Percentiles rank a stretch among this genome's conserved stretches.
Evolutionary conservation across 2,888 invertebrate genomes (phyloP).

Genomic region (Drosophila hamatofila): DNA sequence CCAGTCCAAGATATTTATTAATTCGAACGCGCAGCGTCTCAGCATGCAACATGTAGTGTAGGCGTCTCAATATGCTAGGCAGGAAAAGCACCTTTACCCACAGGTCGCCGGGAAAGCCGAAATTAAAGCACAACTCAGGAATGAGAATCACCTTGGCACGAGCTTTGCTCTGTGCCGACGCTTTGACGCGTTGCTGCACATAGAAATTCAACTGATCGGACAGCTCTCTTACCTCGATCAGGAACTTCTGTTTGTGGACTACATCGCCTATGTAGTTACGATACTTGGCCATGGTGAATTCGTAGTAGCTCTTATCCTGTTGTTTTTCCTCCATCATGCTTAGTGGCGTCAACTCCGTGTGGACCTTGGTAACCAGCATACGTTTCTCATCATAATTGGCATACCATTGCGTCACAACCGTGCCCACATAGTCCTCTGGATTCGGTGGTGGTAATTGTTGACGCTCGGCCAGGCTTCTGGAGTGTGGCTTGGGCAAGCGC

Average conservation of each 20-base stretch:
- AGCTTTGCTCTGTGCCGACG: slow-evolving; percentile 77
- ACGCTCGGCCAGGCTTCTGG: slow-evolving; percentile 86
- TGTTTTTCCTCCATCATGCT: slow-evolving; percentile 89
- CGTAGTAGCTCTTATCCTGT: slow-evolving; percentile 87
- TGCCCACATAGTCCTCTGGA: slow-evolving; percentile 88
- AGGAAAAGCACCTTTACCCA: slow-evolving; percentile 94
- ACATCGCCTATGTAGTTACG: slow-evolving; percentile 86
- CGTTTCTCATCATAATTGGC: slow-evolving; percentile 86
- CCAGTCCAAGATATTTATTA: slow-evolving; percentile 74
- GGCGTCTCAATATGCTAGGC: slow-evolving; percentile 93
- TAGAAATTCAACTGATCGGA: slow-evolving; percentile 84
- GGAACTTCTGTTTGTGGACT: slow-evolving; percentile 88
- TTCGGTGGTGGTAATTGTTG: slow-evolving; percentile 86
- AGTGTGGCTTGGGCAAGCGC: slow-evolving; percentile 84
- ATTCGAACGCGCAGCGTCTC: slow-evolving; percentile 84
- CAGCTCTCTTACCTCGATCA: slow-evolving; percentile 91
- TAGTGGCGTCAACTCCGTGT: slow-evolving; percentile 88
- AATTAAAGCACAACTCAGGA: slow-evolving; percentile 93
- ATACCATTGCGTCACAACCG: slow-evolving; percentile 95
- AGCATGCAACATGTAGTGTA: slow-evolving; percentile 82
- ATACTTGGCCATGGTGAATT: slow-evolving; percentile 93
- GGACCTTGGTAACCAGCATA: slow-evolving; percentile 90
- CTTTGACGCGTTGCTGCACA: slow-evolving; percentile 75
- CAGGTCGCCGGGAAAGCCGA: slow-evolving; percentile 89
- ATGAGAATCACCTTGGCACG: slow-evolving; percentile 89